Evolutionary conservation across 2,113 vertebrate species (phyloP).

Genomic region (Tachycineta bicolor): DNA sequence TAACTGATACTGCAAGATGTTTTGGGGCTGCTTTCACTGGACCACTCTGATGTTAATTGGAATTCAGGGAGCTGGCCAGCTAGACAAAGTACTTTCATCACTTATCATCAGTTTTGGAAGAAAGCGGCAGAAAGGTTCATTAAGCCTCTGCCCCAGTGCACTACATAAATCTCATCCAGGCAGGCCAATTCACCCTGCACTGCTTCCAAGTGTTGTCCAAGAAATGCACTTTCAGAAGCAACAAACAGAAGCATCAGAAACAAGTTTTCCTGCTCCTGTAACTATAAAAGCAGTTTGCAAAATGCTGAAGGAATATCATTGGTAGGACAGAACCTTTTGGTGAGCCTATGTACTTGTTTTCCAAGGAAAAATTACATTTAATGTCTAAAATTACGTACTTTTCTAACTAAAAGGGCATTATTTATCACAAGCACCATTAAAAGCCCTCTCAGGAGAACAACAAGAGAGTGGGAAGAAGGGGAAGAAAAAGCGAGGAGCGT

Average conservation of each 20-base stretch:
- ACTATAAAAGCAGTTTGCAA: not conserved
- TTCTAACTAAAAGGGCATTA: not conserved
- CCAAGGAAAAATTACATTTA: not conserved
- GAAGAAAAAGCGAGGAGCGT: accelerated
- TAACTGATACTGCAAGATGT: not conserved
- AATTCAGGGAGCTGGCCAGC: not conserved
- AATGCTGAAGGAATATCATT: not conserved
- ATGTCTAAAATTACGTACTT: not conserved
- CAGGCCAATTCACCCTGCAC: not conserved
- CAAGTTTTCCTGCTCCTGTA: not conserved
- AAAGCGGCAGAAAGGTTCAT: not conserved
- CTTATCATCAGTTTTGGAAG: not conserved
- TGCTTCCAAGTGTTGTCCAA: not conserved
- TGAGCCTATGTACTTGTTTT: not conserved
- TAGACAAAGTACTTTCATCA: not conserved
- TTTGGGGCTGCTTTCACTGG: not conserved
- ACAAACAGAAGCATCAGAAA: not conserved
- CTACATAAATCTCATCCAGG: not conserved
- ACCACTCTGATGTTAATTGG: not conserved
- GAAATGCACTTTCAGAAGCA: not conserved
- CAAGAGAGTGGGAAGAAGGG: not conserved
- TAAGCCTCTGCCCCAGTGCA: not conserved
- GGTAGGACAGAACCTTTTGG: not conserved
- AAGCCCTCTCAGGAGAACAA: not conserved
- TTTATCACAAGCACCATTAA: not conserved